Percentiles rank a stretch among this genome's conserved stretches.
Conservation (phyloP, 2,113 vertebrate genomes). For the Alouatta palliata region DNA sequence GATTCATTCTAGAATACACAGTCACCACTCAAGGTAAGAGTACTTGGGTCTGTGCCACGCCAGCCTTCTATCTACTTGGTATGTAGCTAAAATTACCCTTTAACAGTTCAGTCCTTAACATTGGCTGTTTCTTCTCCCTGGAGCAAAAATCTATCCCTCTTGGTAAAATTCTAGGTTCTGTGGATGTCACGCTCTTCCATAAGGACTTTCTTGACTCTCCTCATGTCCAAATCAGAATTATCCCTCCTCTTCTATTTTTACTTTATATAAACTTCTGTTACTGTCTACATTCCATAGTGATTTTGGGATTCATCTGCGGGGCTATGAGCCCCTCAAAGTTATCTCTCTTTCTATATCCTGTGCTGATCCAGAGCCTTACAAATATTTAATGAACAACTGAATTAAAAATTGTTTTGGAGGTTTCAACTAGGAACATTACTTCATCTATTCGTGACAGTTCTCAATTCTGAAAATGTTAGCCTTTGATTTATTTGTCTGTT, state of each 20-base stretch:
- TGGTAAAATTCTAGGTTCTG: neutral
- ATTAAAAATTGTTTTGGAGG: neutral
- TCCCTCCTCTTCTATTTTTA: neutral
- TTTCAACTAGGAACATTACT: neutral
- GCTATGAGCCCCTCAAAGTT: neutral
- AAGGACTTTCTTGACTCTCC: neutral
- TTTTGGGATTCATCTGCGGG: neutral
- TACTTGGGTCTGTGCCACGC: neutral
- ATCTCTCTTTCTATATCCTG: neutral
- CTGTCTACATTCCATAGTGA: neutral
- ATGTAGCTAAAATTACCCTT: neutral
- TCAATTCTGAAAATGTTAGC: neutral
- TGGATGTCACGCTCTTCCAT: neutral
- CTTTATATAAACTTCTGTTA: neutral
- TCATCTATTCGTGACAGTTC: neutral
- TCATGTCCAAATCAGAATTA: neutral
- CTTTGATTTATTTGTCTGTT: neutral
- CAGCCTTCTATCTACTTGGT: neutral
- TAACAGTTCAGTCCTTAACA: neutral
- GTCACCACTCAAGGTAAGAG: neutral
- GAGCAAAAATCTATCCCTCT: neutral
- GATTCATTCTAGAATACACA: too few species aligned
- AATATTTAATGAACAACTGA: neutral
- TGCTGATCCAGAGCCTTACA: neutral
- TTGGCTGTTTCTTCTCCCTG: neutral